Evolutionary conservation across 2,888 invertebrate species (phyloP), one percentile per base, ranked within the genome.

Genomic region (Ennomos erosarius): DNA sequence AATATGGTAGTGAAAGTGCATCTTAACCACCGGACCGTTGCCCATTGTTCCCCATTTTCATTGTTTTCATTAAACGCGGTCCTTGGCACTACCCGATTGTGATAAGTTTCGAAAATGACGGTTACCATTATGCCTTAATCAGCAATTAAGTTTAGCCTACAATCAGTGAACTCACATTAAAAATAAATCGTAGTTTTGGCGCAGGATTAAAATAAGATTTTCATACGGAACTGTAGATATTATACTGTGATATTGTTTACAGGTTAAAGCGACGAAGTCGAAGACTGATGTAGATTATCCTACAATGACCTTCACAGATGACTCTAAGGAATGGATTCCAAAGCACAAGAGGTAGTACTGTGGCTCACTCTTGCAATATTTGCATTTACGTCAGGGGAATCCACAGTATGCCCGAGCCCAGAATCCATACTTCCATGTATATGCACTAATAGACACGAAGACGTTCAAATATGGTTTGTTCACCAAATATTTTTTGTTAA

Each of bases 381-480:
- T 59, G 61, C 71, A 46, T 68, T 59, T 47, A 74, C 69, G 26
- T 71, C 68, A 34, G 82, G 81, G 62, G 82, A 85, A 64, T 65
- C 70, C 39, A 64, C 81, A 65, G 81, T 89, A 78, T 97, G 97
- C 82, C 97, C 97, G 33, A 92, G 94, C 33, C 95, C 96, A 62
- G 96, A 96, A 74, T 93, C 93, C 46, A 97, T 97, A 73, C 85
- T 96, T 57, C 97, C 97, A 26, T 97, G 97, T 81, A 94, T 97
- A 71, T 97, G 97, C 84, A 94, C 97, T 34, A 93, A 95, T 65
- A 94, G 96, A 46, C 94, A 94, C 74, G 95, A 96, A 76, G 97
- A 97, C 76, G 93, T 96, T 70, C 97, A 97, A 93, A 96, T 97
- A 91, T 97, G 97, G 97, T 97, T 49, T 10, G 56, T 63, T 46